Conservation (phyloP, 2,113 vertebrate genomes). For the Lanius collurio region DNA sequence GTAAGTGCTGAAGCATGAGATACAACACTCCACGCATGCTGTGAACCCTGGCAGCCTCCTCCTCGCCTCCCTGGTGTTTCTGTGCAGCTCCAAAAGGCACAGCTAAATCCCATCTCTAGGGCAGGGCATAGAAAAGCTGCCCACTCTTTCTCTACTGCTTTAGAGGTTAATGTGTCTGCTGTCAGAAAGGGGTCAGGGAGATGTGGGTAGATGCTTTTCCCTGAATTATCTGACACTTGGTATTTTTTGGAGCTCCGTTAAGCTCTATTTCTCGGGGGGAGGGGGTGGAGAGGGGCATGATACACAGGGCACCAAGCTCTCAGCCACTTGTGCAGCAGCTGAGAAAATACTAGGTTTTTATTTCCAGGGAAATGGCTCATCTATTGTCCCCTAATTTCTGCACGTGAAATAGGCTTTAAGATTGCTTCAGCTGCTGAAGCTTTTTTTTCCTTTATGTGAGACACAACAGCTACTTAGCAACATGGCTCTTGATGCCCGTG, state of each 20-base stretch:
- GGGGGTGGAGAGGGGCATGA: rapidly evolving
- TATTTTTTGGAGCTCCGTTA: background rate
- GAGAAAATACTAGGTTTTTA: slow-evolving; percentile 29
- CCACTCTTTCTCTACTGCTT: background rate
- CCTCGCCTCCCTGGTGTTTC: background rate
- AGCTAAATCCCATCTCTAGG: background rate
- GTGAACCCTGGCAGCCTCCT: background rate
- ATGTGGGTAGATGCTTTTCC: background rate
- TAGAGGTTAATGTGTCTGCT: background rate
- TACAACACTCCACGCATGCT: background rate
- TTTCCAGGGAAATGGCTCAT: slow-evolving; percentile 7
- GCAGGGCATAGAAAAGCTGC: background rate
- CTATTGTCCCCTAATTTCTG: slow-evolving; percentile 10
- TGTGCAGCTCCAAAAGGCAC: background rate
- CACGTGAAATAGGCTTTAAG: slow-evolving; percentile 9
- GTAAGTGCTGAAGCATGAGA: slow-evolving; percentile 37
- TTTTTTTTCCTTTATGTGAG: background rate
- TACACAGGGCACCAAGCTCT: background rate
- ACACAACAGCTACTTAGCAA: slow-evolving; percentile 23
- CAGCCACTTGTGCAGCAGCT: background rate
- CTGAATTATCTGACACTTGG: background rate
- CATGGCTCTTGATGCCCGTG: background rate
- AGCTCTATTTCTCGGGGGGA: background rate
- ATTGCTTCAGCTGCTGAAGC: background rate
- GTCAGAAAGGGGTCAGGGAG: background rate